These are phyloP conservation scores for Kryptopterus vitreolus DNA, from an alignment of 2,797 vertebrate genomes.

Conservation along the genomic window DNA sequence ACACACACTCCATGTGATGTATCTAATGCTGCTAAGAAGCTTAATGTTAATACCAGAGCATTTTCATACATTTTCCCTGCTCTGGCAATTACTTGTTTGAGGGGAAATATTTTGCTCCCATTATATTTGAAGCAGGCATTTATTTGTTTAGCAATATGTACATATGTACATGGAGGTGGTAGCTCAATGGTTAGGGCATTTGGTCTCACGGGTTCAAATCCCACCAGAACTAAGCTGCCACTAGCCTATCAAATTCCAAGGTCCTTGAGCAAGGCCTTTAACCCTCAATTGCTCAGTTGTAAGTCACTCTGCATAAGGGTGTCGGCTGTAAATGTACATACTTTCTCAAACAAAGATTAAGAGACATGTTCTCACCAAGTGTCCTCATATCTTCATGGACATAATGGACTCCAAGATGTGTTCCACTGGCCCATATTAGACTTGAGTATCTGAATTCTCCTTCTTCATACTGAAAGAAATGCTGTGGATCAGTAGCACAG, in stretches of 20 bases:
- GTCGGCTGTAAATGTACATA: too few relatives aligned
- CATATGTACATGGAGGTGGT: too few relatives aligned
- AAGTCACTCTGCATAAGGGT: too few relatives aligned
- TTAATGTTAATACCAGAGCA: constrained; percentile 8
- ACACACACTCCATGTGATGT: background rate
- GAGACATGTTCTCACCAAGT: background rate
- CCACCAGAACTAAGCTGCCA: too few relatives aligned
- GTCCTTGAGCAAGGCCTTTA: too few relatives aligned
- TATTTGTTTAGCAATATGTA: background rate
- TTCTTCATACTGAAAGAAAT: background rate
- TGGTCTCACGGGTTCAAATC: too few relatives aligned
- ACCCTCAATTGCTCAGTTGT: too few relatives aligned
- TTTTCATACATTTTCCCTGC: background rate
- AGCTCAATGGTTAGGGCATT: too few relatives aligned
- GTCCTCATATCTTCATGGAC: background rate
- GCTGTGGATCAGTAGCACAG: background rate
- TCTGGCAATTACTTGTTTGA: background rate
- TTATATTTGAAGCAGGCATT: background rate
- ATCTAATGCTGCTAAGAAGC: background rate
- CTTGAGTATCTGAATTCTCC: background rate
- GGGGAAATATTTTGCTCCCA: too few relatives aligned
- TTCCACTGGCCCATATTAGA: background rate
- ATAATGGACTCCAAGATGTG: background rate
- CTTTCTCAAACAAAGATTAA: background rate
- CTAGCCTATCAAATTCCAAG: too few relatives aligned